phyloP scores from a whole-genome alignment of 2,113 vertebrate species.

The Montifringilla adamsi region DNA sequence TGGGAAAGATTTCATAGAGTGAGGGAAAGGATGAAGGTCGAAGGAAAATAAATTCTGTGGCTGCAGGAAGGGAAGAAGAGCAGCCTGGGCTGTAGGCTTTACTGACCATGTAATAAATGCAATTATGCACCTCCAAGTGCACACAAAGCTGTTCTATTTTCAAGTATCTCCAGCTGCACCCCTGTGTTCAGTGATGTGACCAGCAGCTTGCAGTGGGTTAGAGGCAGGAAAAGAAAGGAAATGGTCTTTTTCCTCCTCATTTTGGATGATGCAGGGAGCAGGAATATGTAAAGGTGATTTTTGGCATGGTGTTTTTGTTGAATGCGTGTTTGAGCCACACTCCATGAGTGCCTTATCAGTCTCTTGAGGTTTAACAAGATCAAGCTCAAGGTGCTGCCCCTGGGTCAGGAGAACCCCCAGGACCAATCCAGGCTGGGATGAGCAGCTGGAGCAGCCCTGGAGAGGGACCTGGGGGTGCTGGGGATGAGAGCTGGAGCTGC shows the following conservation, averaged over 20 bases:
- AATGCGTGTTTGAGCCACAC: background rate
- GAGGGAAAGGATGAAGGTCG: background rate
- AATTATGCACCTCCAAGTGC: background rate
- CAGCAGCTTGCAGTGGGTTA: background rate
- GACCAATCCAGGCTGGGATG: background rate
- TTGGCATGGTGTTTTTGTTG: background rate
- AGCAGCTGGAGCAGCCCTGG: background rate
- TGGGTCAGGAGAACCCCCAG: rapidly evolving
- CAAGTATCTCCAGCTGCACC: background rate
- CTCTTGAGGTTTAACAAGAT: background rate
- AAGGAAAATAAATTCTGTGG: background rate
- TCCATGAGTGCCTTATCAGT: background rate
- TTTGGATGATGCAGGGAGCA: background rate
- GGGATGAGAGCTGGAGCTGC: background rate
- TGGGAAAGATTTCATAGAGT: background rate
- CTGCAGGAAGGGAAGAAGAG: background rate
- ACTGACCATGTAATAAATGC: background rate
- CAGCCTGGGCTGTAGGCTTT: background rate
- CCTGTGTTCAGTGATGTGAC: background rate
- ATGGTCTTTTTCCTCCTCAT: background rate
- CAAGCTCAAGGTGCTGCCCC: background rate
- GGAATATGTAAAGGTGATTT: background rate
- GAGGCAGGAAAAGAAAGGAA: background rate
- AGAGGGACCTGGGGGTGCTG: background rate
- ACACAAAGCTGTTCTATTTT: background rate